Base-by-base conservation (phyloP, 2,888 invertebrate genomes). In the Anorthoa munda region DNA sequence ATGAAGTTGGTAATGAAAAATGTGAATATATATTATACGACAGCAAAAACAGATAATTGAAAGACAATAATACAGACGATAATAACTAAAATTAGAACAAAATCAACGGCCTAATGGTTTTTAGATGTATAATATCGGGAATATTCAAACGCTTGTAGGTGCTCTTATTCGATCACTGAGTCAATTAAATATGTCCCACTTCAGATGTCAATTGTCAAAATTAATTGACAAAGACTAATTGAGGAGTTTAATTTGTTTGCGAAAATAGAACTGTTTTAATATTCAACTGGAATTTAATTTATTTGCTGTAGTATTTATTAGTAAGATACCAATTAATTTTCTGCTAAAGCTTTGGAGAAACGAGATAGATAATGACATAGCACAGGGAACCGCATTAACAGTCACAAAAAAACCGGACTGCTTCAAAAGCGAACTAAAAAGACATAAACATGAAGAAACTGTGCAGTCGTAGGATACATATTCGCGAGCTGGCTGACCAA, bases 151-250 rank as follows among this genome's bases (percentile, higher is more conserved):
- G 45, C 31, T 58, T 21, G n/a, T 48, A 15, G 18, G n/a, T 53
- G 31, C 12, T 53, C 7, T 9, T 51, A 26, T 65, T 64, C n/a
- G 17, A 51, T 46, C 53, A 50, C 55, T 31, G 55, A 72, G 55
- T 31, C 55, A 56, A 77, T 72, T 51, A 60, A 77, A 58, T 17
- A 58, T 58, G 26, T 68, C 21, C 39, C 46, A 70, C 39, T 76
- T 77, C 48, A 58, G 59, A 39, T 77, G 26, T 53, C 63, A 58
- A 59, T 59, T 59, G 53, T 4, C 48, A 17, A 17, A 76, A 58
- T 61, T 50, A 68, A 76, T 68, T 68, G 69, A 13, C 18, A 68
- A 50, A 61, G 17, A n/a, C 48, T 51, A 46, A 56, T 58, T 51
- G 23, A 21, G 13, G 21, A 51, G 23, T 63, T 46, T 58, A 51